Base-by-base conservation (phyloP, 2,797 vertebrate species). In the Leuciscus waleckii region DNA sequence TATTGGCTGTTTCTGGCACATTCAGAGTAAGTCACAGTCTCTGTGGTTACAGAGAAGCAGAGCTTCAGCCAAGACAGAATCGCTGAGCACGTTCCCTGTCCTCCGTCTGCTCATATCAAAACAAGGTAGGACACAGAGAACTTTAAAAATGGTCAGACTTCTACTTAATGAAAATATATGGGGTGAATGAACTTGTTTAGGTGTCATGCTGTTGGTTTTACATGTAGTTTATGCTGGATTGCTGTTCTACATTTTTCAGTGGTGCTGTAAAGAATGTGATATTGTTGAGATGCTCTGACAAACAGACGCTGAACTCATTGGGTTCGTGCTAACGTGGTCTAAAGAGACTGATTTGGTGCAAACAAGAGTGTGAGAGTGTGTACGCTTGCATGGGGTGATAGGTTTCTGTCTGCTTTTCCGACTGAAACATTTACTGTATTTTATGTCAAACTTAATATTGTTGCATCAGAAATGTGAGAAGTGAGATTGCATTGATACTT, bases 1-100 rank as follows among this genome's bases (percentile, higher is more conserved):
- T 82, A 95, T 95, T 96, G 95, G 95, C 89, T 93, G 91, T 61
- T 88, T 89, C 89, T 61, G 71, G 81, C 85, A 91, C 89, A 88
- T 89, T 91, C 85, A 91, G 84, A 90, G 87, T 85, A 85, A 90
- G 86, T 87, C 89, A 70, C 85, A 85, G 90, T 91, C 87, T 89
- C 88, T 91, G 89, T 90, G 89, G 91, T 86, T 90, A 90, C 86
- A 88, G 90, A 85, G 85, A 89, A 87, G 81, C 86, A 89, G 90
- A 87, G 85, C 86, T 84, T 86, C 89, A 89, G 86, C 86, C 82
- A 84, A 82, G 88, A 84, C 82, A 41, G 65, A 71, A 51, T 80
- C 76, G 9, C 74, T 78, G 74, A 78, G 49, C 82, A 70, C 82
- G 43, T 63, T 39, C 43, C 43, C 63, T 54, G 75, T 87, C 85